Percentiles rank a stretch among this genome's conserved stretches.
phyloP scores from a whole-genome alignment of 1,140 invertebrate genomes.

The Chionoecetes opilio region DNA sequence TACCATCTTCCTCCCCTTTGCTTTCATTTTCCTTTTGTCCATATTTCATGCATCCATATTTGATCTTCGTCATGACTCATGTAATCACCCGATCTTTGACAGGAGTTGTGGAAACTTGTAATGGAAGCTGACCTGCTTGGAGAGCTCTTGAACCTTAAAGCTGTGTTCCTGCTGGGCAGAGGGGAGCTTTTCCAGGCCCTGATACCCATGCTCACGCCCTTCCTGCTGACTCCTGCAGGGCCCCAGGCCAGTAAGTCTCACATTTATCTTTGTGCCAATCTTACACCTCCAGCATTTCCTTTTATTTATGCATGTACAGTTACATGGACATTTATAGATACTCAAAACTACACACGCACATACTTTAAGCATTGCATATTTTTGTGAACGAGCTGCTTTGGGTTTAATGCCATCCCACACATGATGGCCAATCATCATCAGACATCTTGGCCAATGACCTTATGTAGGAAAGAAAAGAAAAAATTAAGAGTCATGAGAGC shows the following conservation, averaged over 20 bases:
- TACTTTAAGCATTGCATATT: no score
- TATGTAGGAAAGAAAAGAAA: no score
- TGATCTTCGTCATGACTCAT: not conserved
- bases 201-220: constrained; percentile 58
- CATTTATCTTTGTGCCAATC: not conserved
- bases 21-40: not conserved
- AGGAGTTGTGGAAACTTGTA: constrained; percentile 70
- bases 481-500: no score
- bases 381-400: no score
- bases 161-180: constrained; percentile 74
- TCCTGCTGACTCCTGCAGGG: constrained; percentile 29
- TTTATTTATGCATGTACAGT: no score
- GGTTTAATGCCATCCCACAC: no score
- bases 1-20: not conserved
- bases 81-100: not conserved
- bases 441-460: no score
- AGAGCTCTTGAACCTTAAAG: constrained; percentile 68
- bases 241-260: not conserved
- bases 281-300: no score
- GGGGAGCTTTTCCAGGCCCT: constrained; percentile 77
- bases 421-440: no score
- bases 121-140: constrained; percentile 71
- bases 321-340: no score
- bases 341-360: no score
- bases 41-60: not conserved